Evolutionary conservation across 1,140 invertebrate genomes (phyloP).

Genomic region (Drosophila biarmipes): DNA sequence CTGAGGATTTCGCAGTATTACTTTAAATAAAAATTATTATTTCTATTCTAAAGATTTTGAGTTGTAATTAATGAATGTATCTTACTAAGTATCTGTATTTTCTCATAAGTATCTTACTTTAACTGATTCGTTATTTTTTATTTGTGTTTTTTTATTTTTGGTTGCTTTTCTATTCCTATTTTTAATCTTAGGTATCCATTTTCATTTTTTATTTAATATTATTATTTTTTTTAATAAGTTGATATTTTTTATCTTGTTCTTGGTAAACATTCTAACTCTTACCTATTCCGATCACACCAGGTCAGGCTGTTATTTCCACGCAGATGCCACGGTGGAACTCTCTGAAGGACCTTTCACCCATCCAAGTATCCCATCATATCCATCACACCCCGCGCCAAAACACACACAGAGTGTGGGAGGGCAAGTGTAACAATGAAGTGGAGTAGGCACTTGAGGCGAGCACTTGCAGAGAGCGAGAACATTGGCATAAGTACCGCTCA

Average conservation of each 20-base stretch:
- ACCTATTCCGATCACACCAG: not conserved
- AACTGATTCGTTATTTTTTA: not conserved
- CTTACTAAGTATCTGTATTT: too few species aligned
- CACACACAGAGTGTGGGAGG: slow-evolving; percentile 24
- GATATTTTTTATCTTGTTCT: not conserved
- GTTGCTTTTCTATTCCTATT: too few species aligned
- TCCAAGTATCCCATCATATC: slow-evolving; percentile 12
- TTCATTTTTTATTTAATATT: too few species aligned
- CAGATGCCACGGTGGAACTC: not conserved
- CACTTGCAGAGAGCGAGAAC: slow-evolving; percentile 51
- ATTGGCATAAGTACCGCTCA: slow-evolving; percentile 73
- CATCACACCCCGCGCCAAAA: slow-evolving; percentile 17
- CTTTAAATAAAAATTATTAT: fast-evolving
- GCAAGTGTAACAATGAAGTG: slow-evolving; percentile 74
- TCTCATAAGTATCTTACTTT: not conserved
- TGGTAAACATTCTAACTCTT: not conserved
- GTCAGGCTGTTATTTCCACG: not conserved
- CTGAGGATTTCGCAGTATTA: not conserved
- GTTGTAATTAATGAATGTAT: too few species aligned
- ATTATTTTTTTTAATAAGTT: too few species aligned
- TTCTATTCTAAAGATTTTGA: too few species aligned
- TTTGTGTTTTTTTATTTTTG: too few species aligned
- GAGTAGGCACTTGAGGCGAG: slow-evolving; percentile 51
- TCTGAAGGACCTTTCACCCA: not conserved
- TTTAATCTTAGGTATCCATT: too few species aligned